phyloP scores from a whole-genome alignment of 2,797 vertebrate genomes.

The Austrolebias charrua region DNA sequence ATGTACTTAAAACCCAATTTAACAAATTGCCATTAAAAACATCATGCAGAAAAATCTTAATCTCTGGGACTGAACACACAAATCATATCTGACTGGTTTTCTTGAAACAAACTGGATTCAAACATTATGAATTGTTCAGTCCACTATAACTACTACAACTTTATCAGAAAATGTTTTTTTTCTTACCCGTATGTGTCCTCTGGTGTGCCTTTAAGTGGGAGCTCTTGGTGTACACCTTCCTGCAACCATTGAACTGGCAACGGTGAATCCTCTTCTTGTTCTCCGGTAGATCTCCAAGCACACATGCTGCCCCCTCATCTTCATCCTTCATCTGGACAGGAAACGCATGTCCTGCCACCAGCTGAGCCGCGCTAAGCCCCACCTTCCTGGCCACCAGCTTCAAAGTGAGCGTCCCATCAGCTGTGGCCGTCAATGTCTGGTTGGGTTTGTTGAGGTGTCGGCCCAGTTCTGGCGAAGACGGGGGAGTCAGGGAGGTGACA shows the following conservation, averaged over 20 bases:
- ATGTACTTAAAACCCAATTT: too few species aligned
- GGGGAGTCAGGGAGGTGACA: constrained; percentile 96
- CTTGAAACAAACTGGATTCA: background rate
- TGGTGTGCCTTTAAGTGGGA: constrained; percentile 99
- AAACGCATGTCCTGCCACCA: constrained; percentile 81
- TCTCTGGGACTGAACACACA: too few species aligned
- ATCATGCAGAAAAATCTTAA: too few species aligned
- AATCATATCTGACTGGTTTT: too few species aligned
- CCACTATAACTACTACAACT: background rate
- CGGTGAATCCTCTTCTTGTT: constrained; percentile 99
- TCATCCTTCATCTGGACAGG: constrained; percentile 80
- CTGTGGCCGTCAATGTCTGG: constrained; percentile 87
- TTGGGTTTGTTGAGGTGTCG: constrained; percentile 93
- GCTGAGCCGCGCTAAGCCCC: constrained; percentile 84
- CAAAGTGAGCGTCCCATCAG: constrained; percentile 92
- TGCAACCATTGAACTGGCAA: constrained; percentile 98
- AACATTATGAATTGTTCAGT: background rate
- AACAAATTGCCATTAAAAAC: too few species aligned
- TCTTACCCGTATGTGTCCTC: constrained; percentile 97
- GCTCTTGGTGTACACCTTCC: constrained; percentile 99
- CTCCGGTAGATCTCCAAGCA: constrained; percentile 84
- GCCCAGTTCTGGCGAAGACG: constrained; percentile 95
- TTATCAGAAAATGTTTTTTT: background rate
- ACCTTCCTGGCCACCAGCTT: constrained; percentile 96
- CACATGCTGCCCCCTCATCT: constrained; percentile 79